phyloP scores from a whole-genome alignment of 2,888 invertebrate species.

The Poecilus cupreus region DNA sequence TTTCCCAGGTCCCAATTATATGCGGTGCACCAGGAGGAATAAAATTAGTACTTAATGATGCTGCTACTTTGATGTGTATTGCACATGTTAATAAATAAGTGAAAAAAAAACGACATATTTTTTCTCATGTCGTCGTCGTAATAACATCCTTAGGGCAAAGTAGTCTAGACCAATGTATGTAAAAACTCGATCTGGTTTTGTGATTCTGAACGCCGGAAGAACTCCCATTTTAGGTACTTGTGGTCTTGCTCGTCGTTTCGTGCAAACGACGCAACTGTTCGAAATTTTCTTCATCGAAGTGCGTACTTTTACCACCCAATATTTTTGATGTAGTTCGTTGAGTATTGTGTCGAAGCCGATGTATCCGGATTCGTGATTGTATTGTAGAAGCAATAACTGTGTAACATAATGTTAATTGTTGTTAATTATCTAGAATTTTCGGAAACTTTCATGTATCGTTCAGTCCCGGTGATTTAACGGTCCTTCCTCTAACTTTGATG shows the following conservation, averaged over 20 bases:
- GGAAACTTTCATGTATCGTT: background rate
- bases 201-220: conserved; percentile 44
- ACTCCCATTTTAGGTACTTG: conserved; percentile 54
- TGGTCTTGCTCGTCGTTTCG: conserved; percentile 16
- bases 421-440: background rate
- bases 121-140: too few species aligned
- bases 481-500: background rate
- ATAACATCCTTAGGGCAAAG: conserved; percentile 61
- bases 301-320: background rate
- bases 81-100: too few species aligned
- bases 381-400: background rate
- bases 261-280: background rate
- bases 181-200: conserved; percentile 17
- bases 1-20: too few species aligned
- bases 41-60: too few species aligned
- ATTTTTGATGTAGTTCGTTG: background rate
- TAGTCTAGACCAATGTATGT: too few species aligned
- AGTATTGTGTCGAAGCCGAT: background rate
- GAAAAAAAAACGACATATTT: too few species aligned
- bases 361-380: background rate
- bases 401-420: too few species aligned
- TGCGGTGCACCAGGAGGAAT: conserved; percentile 63
- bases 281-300: background rate
- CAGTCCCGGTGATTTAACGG: background rate
- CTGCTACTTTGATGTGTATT: too few species aligned